Conservation (phyloP, 2,113 vertebrate genomes). For the Setophaga coronata region DNA sequence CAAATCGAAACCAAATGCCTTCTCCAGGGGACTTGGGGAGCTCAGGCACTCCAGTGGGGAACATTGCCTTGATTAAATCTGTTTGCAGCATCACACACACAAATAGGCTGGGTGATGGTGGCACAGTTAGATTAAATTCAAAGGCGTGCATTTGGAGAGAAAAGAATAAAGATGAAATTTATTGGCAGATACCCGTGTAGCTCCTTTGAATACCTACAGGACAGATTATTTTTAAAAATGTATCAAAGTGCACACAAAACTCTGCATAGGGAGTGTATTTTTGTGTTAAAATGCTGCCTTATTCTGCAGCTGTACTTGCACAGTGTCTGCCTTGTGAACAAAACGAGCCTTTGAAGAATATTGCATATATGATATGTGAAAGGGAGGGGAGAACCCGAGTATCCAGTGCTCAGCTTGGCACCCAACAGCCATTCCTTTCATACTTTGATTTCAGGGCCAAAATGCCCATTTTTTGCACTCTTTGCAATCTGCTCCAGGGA, state of each 20-base stretch:
- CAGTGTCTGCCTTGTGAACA: neutral
- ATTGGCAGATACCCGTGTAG: slow-evolving; percentile 44
- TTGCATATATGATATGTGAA: neutral
- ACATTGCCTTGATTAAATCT: slow-evolving; percentile 53
- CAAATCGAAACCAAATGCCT: slow-evolving; percentile 60
- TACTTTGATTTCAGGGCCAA: neutral
- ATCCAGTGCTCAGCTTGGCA: neutral
- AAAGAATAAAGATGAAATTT: slow-evolving; percentile 30
- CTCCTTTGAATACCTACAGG: slow-evolving; percentile 64
- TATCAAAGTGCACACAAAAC: neutral
- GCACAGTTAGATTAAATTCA: slow-evolving; percentile 27
- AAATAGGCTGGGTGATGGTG: slow-evolving; percentile 40
- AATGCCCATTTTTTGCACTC: neutral
- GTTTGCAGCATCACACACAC: slow-evolving; percentile 40
- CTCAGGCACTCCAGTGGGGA: slow-evolving; percentile 22
- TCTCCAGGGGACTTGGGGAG: slow-evolving; percentile 56
- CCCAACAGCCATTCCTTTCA: neutral
- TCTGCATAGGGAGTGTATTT: neutral
- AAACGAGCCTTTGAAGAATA: slow-evolving; percentile 27
- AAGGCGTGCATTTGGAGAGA: slow-evolving; percentile 49
- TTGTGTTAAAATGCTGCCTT: neutral
- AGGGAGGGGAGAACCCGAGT: neutral
- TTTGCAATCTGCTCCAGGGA: neutral
- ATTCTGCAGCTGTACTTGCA: slow-evolving; percentile 15
- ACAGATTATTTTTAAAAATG: slow-evolving; percentile 40